Conservation (phyloP, 2,113 vertebrate genomes). For the Chaetops frenatus region DNA sequence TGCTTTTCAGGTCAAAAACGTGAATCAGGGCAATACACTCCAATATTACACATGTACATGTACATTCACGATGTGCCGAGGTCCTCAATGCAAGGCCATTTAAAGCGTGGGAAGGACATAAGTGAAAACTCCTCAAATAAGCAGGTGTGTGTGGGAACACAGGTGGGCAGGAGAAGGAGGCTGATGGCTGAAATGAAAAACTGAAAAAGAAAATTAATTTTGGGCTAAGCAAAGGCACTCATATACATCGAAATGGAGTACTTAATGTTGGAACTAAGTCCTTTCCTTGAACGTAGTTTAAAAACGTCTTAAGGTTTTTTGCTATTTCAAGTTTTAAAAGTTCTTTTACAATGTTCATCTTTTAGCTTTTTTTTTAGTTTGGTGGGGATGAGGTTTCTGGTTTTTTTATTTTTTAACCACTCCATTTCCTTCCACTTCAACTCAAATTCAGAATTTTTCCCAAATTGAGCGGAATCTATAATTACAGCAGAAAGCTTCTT, state of each 20-base stretch:
- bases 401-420: background rate
- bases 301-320: background rate
- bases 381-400: background rate
- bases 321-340: background rate
- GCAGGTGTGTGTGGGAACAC: background rate
- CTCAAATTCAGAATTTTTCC: background rate
- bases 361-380: background rate
- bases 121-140: background rate
- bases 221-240: background rate
- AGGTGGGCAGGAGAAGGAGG: background rate
- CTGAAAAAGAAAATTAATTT: background rate
- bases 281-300: background rate
- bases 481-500: background rate
- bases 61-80: background rate
- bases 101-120: background rate
- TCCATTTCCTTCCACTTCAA: background rate
- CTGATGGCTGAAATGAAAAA: background rate
- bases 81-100: background rate
- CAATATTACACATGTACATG: background rate
- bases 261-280: background rate
- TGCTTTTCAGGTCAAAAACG: background rate
- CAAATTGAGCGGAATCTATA: background rate
- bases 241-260: background rate
- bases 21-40: background rate
- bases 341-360: background rate